Evolutionary conservation across 2,797 vertebrate genomes (phyloP).

Genomic region (Leptatherina wallacei): DNA sequence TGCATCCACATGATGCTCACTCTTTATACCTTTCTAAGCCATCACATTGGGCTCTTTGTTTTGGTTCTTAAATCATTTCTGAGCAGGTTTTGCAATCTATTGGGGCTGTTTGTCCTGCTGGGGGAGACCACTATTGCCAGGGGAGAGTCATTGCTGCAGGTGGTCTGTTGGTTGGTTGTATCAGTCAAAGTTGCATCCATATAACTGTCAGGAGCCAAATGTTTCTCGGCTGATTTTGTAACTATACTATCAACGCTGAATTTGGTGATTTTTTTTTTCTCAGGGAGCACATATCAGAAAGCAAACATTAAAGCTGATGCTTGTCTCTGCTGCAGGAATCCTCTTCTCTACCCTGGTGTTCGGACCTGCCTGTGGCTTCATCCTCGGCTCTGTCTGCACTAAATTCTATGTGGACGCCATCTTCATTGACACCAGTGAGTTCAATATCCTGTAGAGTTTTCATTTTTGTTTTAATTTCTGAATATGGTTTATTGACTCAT

Average conservation of each 20-base stretch:
- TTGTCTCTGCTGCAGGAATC: slow-evolving; percentile 86
- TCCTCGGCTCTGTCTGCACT: slow-evolving; percentile 97
- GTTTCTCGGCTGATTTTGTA: not conserved
- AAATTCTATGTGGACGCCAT: slow-evolving; percentile 97
- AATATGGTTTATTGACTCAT: slow-evolving; percentile 12
- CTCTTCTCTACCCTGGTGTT: slow-evolving; percentile 98
- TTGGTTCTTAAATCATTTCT: not conserved
- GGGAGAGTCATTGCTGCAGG: not conserved
- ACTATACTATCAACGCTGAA: not conserved
- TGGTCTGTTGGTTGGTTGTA: not conserved
- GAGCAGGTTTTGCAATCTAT: not conserved
- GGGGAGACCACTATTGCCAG: not conserved
- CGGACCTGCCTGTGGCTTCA: slow-evolving; percentile 97
- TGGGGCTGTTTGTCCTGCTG: not conserved
- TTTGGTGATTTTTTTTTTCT: not conserved
- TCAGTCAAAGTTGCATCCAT: not conserved
- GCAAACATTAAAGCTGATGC: not conserved
- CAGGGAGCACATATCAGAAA: not conserved
- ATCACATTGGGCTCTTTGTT: not conserved
- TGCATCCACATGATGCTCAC: not conserved
- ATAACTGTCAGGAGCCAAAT: not conserved
- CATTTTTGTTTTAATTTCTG: not conserved
- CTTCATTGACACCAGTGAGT: slow-evolving; percentile 96
- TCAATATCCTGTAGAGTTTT: not conserved
- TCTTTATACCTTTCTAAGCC: not conserved